These are phyloP conservation scores for Saccostrea cuccullata DNA, from an alignment of 1,140 invertebrate species.

Conservation along the genomic window DNA sequence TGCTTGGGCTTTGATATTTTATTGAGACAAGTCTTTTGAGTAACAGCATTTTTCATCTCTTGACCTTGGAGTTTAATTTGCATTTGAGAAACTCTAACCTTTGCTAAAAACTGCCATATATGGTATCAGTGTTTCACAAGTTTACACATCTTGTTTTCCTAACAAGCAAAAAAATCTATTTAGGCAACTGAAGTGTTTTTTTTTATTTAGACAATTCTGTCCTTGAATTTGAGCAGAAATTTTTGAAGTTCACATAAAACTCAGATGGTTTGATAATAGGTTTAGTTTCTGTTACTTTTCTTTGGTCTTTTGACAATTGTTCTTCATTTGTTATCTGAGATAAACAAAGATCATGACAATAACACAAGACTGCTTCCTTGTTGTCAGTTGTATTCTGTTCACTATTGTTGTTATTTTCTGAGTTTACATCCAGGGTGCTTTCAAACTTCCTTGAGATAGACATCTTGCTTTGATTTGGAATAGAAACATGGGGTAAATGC, in stretches of 20 bases:
- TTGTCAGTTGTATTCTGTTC: background rate
- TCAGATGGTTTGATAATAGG: constrained; percentile 4
- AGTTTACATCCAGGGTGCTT: background rate
- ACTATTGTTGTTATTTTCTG: background rate
- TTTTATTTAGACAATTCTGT: background rate
- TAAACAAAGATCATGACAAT: background rate
- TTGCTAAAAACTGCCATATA: too few species aligned
- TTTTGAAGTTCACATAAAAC: background rate
- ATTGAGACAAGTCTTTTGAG: too few species aligned
- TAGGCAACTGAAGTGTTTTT: background rate
- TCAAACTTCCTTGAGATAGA: background rate
- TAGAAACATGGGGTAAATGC: background rate
- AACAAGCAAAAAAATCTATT: background rate
- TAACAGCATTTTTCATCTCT: too few species aligned
- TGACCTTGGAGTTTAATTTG: too few species aligned
- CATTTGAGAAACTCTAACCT: too few species aligned
- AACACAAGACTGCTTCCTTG: background rate
- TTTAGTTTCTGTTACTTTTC: background rate
- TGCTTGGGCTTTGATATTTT: too few species aligned
- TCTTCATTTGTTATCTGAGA: background rate
- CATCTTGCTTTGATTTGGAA: background rate
- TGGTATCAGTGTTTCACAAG: too few species aligned
- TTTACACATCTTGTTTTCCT: too few species aligned
- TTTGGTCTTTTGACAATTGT: background rate
- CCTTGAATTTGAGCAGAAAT: background rate